Evolutionary conservation across 2,888 invertebrate species (phyloP).

Genomic region (Sarcophaga variegata): DNA sequence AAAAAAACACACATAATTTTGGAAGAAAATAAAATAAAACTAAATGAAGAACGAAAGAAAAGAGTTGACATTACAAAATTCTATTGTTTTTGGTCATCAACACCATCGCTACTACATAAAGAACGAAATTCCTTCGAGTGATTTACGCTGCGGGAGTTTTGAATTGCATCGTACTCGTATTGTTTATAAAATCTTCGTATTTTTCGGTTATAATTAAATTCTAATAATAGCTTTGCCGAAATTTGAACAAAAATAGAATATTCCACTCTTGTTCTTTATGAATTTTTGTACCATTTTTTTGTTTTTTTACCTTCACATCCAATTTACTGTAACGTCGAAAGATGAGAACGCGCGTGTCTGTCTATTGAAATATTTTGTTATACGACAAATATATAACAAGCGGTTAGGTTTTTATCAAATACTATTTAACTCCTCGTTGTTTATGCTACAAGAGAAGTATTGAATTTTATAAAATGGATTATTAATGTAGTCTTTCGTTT

Average conservation of each 20-base stretch:
- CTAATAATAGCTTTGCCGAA: constrained; percentile 41
- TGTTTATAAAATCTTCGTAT: constrained; percentile 30
- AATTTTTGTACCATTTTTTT: not conserved
- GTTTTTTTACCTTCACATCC: not conserved
- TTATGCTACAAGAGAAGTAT: no score
- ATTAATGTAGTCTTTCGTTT: no score
- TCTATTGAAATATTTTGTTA: no score
- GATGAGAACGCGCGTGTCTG: no score
- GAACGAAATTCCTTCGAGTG: constrained; percentile 66
- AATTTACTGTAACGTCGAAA: no score
- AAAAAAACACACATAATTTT: not conserved
- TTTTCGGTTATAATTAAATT: constrained; percentile 63
- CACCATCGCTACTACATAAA: constrained; percentile 26
- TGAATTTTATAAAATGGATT: no score
- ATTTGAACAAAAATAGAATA: not conserved
- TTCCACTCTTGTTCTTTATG: not conserved
- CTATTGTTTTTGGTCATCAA: constrained; percentile 61
- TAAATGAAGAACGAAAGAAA: constrained; percentile 43
- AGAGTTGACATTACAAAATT: constrained; percentile 65
- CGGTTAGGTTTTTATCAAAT: no score
- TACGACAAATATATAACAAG: no score
- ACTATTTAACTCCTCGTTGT: no score
- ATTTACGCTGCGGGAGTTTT: constrained; percentile 68
- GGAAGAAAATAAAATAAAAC: constrained; percentile 30
- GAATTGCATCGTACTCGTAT: constrained; percentile 48